Percentiles rank a stretch among this genome's conserved stretches.
Evolutionary conservation across 1,140 invertebrate species (phyloP).

Genomic region (Aphidius gifuensis): DNA sequence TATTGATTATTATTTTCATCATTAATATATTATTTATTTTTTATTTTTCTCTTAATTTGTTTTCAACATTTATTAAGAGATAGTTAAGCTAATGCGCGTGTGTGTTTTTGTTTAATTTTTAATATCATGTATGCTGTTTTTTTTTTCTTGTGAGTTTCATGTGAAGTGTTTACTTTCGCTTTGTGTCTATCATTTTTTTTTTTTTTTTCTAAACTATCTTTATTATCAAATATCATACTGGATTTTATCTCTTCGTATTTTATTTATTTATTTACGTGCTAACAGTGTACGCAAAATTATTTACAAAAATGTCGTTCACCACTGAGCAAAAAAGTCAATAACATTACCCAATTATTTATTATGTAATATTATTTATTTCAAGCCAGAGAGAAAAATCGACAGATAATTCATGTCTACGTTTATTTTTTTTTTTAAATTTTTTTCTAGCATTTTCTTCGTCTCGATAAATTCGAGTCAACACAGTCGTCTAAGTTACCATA

Average conservation of each 20-base stretch:
- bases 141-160: conserved; percentile 6
- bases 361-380: no score
- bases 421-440: no score
- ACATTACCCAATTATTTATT: no score
- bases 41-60: conserved; percentile 6
- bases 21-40: conserved; percentile 4
- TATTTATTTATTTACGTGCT: background rate
- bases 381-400: no score
- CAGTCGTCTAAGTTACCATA: no score
- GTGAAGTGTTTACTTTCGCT: conserved; percentile 10
- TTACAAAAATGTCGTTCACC: background rate
- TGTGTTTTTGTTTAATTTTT: conserved; percentile 8
- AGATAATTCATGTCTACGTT: no score
- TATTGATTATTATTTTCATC: background rate
- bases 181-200: background rate
- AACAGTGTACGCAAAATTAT: background rate
- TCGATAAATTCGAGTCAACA: no score
- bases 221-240: background rate
- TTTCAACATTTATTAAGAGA: conserved; percentile 43
- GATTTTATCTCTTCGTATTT: background rate
- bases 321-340: no score
- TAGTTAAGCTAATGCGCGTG: conserved; percentile 39
- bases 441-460: no score
- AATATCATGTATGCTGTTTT: conserved; percentile 7
- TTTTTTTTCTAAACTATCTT: conserved; percentile 2